Conservation (phyloP, 2,797 vertebrate species). For the Phaenicophaeus curvirostris region DNA sequence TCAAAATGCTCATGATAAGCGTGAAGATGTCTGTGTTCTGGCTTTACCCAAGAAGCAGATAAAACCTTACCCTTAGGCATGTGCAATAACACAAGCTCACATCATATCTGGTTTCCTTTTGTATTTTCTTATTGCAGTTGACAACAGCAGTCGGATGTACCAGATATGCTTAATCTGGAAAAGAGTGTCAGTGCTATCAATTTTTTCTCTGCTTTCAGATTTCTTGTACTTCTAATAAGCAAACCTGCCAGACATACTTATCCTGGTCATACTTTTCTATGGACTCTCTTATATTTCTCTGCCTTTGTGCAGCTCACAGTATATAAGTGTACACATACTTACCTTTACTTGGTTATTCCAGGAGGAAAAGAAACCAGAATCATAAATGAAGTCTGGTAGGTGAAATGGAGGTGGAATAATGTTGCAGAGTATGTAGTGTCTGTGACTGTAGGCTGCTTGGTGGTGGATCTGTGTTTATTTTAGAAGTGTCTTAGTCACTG, state of each 20-base stretch:
- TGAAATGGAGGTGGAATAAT: background rate
- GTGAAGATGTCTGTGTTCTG: background rate
- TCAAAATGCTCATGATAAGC: background rate
- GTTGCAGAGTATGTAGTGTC: background rate
- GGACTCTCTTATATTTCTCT: background rate
- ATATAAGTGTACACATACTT: background rate
- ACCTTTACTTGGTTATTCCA: background rate
- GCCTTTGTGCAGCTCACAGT: background rate
- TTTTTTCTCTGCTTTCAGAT: background rate
- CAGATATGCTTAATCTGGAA: slow-evolving; percentile 10
- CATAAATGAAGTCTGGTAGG: background rate
- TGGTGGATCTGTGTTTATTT: background rate
- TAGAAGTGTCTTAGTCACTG: background rate
- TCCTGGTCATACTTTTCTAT: background rate
- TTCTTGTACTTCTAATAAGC: background rate
- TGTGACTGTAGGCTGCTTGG: background rate
- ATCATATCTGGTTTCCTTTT: background rate
- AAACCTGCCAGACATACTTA: background rate
- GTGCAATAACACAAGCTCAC: background rate
- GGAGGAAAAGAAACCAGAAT: background rate
- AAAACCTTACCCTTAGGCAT: background rate
- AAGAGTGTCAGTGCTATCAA: background rate
- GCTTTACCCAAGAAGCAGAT: background rate
- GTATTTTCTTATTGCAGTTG: slow-evolving; percentile 1
- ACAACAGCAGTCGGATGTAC: slow-evolving; percentile 31